These are phyloP conservation scores for Florisuga fusca DNA, from an alignment of 2,797 vertebrate species.

Conservation along the genomic window DNA sequence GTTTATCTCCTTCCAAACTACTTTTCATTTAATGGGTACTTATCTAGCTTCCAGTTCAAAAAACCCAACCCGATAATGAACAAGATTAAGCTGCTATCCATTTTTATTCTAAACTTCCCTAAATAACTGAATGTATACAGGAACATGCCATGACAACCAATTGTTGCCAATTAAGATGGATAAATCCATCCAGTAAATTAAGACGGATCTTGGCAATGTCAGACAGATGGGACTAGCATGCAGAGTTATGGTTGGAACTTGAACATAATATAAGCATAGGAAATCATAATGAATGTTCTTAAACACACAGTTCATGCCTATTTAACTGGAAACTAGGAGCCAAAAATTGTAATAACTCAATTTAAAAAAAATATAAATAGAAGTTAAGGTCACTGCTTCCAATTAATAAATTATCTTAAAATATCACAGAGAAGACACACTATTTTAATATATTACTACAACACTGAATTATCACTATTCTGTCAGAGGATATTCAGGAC, in stretches of 20 bases:
- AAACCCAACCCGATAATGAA: slow-evolving; percentile 30
- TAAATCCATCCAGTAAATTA: slow-evolving; percentile 62
- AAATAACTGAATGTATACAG: slow-evolving; percentile 57
- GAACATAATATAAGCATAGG: slow-evolving; percentile 66
- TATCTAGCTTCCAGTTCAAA: slow-evolving; percentile 55
- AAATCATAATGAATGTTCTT: slow-evolving; percentile 67
- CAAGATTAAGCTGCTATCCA: slow-evolving; percentile 15
- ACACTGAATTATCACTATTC: neutral
- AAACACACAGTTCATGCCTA: slow-evolving; percentile 54
- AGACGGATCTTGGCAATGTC: slow-evolving; percentile 51
- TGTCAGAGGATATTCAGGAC: neutral
- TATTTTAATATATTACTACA: neutral
- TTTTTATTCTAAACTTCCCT: slow-evolving; percentile 60
- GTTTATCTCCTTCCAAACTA: slow-evolving; percentile 35
- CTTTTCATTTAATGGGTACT: slow-evolving; percentile 50
- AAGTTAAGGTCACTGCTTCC: neutral
- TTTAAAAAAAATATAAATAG: neutral
- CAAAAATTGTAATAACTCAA: slow-evolving; percentile 14
- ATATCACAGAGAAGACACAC: neutral
- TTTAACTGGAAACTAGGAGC: slow-evolving; percentile 43
- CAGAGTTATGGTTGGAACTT: slow-evolving; percentile 54
- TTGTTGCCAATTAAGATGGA: neutral
- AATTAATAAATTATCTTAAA: slow-evolving; percentile 39
- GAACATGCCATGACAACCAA: slow-evolving; percentile 27
- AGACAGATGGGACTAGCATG: slow-evolving; percentile 62